Evolutionary conservation across 2,797 vertebrate species (phyloP).

Genomic region (Pampus argenteus): DNA sequence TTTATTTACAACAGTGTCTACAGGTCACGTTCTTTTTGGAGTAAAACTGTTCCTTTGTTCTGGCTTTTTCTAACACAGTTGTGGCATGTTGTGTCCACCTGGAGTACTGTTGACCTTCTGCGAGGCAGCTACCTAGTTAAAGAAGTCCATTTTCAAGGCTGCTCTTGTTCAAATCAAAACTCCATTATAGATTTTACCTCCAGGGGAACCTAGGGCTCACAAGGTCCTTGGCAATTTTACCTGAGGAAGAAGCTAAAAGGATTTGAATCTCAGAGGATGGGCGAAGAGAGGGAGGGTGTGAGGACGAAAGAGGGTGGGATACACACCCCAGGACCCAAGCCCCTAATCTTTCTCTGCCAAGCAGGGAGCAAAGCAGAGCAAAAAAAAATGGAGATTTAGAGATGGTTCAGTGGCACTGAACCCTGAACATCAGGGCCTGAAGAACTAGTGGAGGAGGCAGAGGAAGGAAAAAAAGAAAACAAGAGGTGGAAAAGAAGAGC

Average conservation of each 20-base stretch:
- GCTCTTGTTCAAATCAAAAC: conserved; percentile 85
- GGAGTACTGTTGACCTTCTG: conserved; percentile 83
- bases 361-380: conserved; percentile 88
- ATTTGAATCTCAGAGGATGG: conserved; percentile 80
- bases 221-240: conserved; percentile 88
- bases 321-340: conserved; percentile 88
- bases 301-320: conserved; percentile 83
- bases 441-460: conserved; percentile 84
- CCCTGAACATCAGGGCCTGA: conserved; percentile 84
- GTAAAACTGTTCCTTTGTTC: conserved; percentile 83
- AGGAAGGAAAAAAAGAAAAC: conserved; percentile 74
- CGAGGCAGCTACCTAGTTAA: conserved; percentile 83
- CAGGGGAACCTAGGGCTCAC: conserved; percentile 83
- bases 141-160: conserved; percentile 87
- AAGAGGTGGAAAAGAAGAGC: conserved; percentile 62
- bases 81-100: conserved; percentile 82
- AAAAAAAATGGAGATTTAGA: conserved; percentile 93
- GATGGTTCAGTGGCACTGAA: conserved; percentile 89
- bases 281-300: conserved; percentile 73
- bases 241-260: conserved; percentile 89
- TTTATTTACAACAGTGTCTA: conserved; percentile 74
- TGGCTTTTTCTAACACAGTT: conserved; percentile 80
- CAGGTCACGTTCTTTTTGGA: conserved; percentile 76
- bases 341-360: conserved; percentile 90
- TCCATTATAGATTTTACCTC: conserved; percentile 89